Evolutionary conservation across 2,113 vertebrate genomes (phyloP), one percentile per base, ranked within the genome.

Genomic region (Callorhinus ursinus): DNA sequence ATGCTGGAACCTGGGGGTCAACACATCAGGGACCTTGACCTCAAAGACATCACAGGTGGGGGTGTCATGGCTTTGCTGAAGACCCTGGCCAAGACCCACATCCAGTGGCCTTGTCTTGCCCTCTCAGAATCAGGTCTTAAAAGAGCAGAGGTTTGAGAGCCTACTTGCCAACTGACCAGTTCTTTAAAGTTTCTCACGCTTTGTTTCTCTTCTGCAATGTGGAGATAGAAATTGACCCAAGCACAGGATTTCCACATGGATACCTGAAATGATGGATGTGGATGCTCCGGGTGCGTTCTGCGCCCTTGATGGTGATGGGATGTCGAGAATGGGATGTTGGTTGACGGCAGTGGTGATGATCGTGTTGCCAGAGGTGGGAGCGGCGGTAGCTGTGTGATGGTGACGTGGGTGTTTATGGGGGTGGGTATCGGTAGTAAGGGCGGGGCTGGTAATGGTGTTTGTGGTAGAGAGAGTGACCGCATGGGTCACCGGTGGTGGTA

Each of bases 231-330:
- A 39, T 9, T 22, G 10, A 26, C 26, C 79, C 15, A 69, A 7
- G 31, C 28, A 2, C 22, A 21, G 14, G 63, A 18, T 61, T 46
- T 83, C 83, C 33, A 6, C 71, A 7, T 24, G 10, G 55, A 7
- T 26, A 19, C 61, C 51, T 12, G 57, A 8, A 14, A 42, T 49
- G 15, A 55, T n/a, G 33, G n/a, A 0, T 6, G 2, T 11, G 71
- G 36, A 0, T 39, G 22, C n/a, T 28, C 76, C n/a, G 0, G 31
- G 63, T 7, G 26, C 21, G 0, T 15, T 33, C 65, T 12, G 0
- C 4, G 59, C 4, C 9, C 7, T 7, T 55, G 1, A 0, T 2
- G 33, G 63, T 3, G 33, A 31, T 33, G 36, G 55, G 46, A 1
- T 21, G 2, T 49, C 16, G 26, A 49, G 26, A 26, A 2, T 28